Base-by-base conservation (phyloP, 1,140 invertebrate species). In the Lepidurus couesii region DNA sequence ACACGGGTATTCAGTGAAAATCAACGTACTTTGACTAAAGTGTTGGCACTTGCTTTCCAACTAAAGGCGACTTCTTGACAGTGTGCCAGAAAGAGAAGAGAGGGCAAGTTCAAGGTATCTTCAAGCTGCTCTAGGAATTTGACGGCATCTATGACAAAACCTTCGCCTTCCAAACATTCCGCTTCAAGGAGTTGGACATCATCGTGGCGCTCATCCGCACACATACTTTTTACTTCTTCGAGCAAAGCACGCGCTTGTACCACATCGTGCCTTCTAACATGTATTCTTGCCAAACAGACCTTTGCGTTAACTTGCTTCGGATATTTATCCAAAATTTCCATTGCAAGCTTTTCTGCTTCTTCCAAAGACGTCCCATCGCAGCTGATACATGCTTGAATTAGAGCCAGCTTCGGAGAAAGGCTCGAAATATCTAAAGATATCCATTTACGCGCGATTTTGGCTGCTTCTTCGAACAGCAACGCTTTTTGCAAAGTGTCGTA, bases 1-100 rank as follows among this genome's bases (percentile, higher is more conserved):
- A 34, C 3, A 34, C 34, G 34, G 26, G 34, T 34, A 34, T 34
- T 34, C 34, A 34, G 34, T 34, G 34, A 4, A 34, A 34, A 34
- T 87, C 80, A 88, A 87, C 79, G 89, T 87, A 65, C 53, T 65
- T 65, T 9, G 21, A 65, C 53, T 5, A 65, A 21, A 11, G 53
- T 65, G 13, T 65, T 65, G 21, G 53, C 53, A 16, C 53, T 65
- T 7, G 53, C 53, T 65, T 65, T 65, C n/a, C 53, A 65, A 16
- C n/a, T 65, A 7, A 65, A 65, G 53, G 53, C 53, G 16, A n/a
- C 21, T 65, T 65, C 53, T 65, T 65, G 8, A 16, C 53, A 65
- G 16, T 65, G 53, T 13, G 53, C 53, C 13, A 65, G 53, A 65
- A 65, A 65, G 53, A 65, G n/a, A 7, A 65, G 21, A 0, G 53